Evolutionary conservation across 2,888 invertebrate species (phyloP).

Genomic region (Drosophila melanocephala): DNA sequence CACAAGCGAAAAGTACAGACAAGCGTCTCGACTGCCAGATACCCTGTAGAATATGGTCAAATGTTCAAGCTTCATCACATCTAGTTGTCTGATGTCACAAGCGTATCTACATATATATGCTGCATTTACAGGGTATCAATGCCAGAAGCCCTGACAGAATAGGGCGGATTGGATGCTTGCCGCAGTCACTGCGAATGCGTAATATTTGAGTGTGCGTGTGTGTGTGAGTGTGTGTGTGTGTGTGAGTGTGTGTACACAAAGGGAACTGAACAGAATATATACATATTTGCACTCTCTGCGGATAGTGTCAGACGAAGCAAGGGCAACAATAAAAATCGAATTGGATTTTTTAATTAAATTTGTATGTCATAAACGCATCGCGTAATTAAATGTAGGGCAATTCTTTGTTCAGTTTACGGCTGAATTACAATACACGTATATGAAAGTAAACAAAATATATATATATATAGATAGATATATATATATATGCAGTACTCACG

Average conservation of each 20-base stretch:
- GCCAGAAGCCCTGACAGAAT: background rate
- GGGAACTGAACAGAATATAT: slow-evolving; percentile 31
- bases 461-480: background rate
- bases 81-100: background rate
- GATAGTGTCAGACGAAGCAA: slow-evolving; percentile 18
- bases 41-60: slow-evolving; percentile 1
- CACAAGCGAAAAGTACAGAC: background rate
- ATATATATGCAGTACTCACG: slow-evolving; percentile 89
- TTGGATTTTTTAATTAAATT: slow-evolving; percentile 65
- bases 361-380: slow-evolving; percentile 51
- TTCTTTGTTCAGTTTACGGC: background rate
- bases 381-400: slow-evolving; percentile 57
- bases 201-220: slow-evolving; percentile 36
- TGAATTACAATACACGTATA: background rate
- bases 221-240: background rate
- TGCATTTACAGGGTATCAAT: slow-evolving; percentile 31
- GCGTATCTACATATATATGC: background rate
- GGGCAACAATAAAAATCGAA: slow-evolving; percentile 48
- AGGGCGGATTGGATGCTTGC: background rate
- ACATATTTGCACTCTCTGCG: slow-evolving; percentile 28
- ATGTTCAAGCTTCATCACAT: background rate
- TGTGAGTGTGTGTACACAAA: slow-evolving; percentile 23
- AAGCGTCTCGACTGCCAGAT: background rate
- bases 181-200: slow-evolving; percentile 48
- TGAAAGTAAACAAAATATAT: background rate